Evolutionary conservation across 2,888 invertebrate species (phyloP), one percentile per base, ranked within the genome.

Genomic region (Ochlodes sylvanus): DNA sequence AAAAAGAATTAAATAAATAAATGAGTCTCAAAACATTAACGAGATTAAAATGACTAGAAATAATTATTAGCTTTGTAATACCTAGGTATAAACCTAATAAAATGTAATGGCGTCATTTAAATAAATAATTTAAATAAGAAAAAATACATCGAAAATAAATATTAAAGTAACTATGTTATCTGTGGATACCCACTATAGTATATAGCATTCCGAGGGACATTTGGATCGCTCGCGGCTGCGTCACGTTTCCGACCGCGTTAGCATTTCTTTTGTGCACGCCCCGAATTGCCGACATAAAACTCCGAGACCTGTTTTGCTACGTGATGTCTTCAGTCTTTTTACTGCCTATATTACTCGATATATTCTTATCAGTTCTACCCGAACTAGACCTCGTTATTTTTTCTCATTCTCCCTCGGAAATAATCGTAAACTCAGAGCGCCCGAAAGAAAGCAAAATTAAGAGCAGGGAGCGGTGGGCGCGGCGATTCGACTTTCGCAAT

Each of bases 221-320:
- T 74, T 68, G 72, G 72, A 72, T 72, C 73, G 71, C 69, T 70
- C 64, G 74, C 77, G 77, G 77, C 79, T 73, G 76, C 78, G 83
- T 86, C 88, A 88, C 88, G 90, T 88, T 80, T 84, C 77, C 82
- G 77, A 79, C 85, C 17, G 81, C 84, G 88, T 86, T 87, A 86
- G 87, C 91, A 88, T 90, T 92, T 92, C 92, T 91, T 91, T 92
- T 92, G 92, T 92, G 88, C 87, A 88, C 88, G 87, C 82, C 82
- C 91, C 89, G 85, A 92, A 92, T 91, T 89, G 89, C 91, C 83
- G 82, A 88, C 91, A 92, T 92, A 92, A 92, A 92, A 92, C 86
- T 85, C 82, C 77, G 80, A 85, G 86, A 85, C 87, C 88, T 85
- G 88, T 88, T 89, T 87, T 85, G 86, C 86, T 90, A 91, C 90